A percentile compares a stretch with the other conserved stretches of the same genome.
Conservation (phyloP, 2,888 invertebrate genomes). For the Imbricaverruca yamaguchii region DNA sequence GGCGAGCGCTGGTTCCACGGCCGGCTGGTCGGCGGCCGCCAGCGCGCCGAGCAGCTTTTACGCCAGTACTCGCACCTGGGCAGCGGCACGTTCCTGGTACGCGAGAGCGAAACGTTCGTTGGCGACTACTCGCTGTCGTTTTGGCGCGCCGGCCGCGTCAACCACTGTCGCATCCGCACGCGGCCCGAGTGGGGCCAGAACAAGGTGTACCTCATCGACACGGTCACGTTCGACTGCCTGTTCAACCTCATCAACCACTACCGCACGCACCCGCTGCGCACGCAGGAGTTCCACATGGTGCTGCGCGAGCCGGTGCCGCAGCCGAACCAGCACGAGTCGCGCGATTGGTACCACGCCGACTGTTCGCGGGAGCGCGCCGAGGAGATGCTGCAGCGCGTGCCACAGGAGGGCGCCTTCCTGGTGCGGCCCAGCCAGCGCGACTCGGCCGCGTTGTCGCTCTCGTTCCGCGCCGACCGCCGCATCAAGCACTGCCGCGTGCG, state of each 20-base stretch:
- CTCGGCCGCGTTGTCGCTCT: constrained; percentile 77
- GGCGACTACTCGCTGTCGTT: constrained; percentile 94
- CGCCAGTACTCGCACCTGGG: constrained; percentile 62
- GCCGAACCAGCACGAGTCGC: constrained; percentile 85
- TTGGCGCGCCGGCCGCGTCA: constrained; percentile 52
- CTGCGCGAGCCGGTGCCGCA: constrained; percentile 88
- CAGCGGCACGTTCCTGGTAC: constrained; percentile 84
- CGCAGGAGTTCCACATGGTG: constrained; percentile 81
- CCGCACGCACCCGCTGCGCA: constrained; percentile 72
- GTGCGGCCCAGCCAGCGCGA: constrained; percentile 87
- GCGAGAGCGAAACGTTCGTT: constrained; percentile 90
- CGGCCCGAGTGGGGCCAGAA: constrained; percentile 80
- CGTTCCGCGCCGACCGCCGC: constrained; percentile 87
- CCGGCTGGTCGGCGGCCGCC: constrained; percentile 66
- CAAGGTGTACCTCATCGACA: constrained; percentile 83
- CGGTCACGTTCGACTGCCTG: constrained; percentile 79
- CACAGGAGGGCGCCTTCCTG: constrained; percentile 86
- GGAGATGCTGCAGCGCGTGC: constrained; percentile 72
- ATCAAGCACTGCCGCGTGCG: constrained; percentile 96
- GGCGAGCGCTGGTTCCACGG: constrained; percentile 94
- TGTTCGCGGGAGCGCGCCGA: constrained; percentile 77
- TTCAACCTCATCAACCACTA: constrained; percentile 88
- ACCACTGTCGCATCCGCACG: constrained; percentile 43
- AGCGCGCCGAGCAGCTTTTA: constrained; percentile 61
- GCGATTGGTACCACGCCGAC: constrained; percentile 84